Evolutionary conservation across 2,113 vertebrate genomes (phyloP), one percentile per base, ranked within the genome.

Genomic region (Pachycephala philippinensis): DNA sequence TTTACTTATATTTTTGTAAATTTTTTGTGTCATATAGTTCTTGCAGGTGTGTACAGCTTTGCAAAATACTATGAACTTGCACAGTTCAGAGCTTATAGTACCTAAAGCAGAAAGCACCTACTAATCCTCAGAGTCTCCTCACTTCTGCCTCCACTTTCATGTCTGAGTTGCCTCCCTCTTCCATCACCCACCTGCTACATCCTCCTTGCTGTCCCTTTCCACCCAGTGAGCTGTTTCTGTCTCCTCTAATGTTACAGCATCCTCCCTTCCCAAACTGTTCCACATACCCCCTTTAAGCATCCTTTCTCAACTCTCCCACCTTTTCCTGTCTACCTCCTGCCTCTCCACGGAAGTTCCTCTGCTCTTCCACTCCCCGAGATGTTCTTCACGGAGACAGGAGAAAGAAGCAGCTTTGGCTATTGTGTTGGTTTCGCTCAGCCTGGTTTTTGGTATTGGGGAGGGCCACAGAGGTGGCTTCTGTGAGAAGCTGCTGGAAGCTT

Each of bases 141-240:
- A 69, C 70, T 83, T 82, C 57, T 87, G 66, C 86, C 91, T 94
- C 52, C 22, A 5, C 71, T 84, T 60, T 71, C 49, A 50, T 50
- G 82, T 77, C 59, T 82, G 85, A 90, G 44, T 26, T 59, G n/a
- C 88, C 71, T 92, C 54, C 90, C 52, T 77, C 47, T 74, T 37
- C 52, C 59, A 22, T 53, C 79, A 7, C 79, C 70, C 88, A 90
- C 90, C 83, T 40, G 47, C 82, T 83, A 88, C 90, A 83, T 93
- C 79, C 83, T 86, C 90, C 79, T 88, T 7, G 0, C 33, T 57
- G 59, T 13, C 52, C 74, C 85, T 42, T 79, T 81, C 68, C 82
- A 95, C 39, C 44, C 63, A 59, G 42, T 5, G 59, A 93, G 87
- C 81, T 79, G 52, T 65, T 95, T 80, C 66, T 86, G 85, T 78